Conservation (phyloP, 2,888 invertebrate genomes). For the Criorhina ranunculi region DNA sequence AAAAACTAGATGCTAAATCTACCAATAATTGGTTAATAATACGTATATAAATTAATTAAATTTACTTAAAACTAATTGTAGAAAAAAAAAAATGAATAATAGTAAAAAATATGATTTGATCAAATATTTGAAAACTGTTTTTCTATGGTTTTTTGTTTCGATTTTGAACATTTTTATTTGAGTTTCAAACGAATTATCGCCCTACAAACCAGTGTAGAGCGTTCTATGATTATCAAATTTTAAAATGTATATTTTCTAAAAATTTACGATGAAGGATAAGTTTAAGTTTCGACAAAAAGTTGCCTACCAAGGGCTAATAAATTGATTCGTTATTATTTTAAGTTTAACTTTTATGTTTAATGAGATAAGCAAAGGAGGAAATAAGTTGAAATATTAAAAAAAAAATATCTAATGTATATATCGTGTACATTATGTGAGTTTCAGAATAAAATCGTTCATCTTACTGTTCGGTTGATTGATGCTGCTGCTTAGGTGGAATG, state of each 20-base stretch:
- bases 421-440: slow-evolving; percentile 43
- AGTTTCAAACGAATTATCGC: slow-evolving; percentile 7
- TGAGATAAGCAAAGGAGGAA: slow-evolving; percentile 23
- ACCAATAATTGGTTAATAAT: slow-evolving; percentile 36
- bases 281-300: slow-evolving; percentile 12
- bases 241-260: slow-evolving; percentile 59
- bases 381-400: slow-evolving; percentile 6
- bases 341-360: slow-evolving; percentile 20
- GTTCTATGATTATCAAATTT: slow-evolving; percentile 11
- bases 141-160: not conserved
- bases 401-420: slow-evolving; percentile 41
- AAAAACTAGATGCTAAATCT: slow-evolving; percentile 55
- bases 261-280: slow-evolving; percentile 7
- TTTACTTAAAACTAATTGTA: slow-evolving; percentile 59
- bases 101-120: slow-evolving; percentile 53
- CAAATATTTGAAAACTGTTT: slow-evolving; percentile 51
- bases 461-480: slow-evolving; percentile 56
- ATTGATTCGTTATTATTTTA: slow-evolving; percentile 4
- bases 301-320: slow-evolving; percentile 20
- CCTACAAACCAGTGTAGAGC: slow-evolving; percentile 52
- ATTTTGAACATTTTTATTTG: not conserved
- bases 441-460: slow-evolving; percentile 11
- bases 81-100: slow-evolving; percentile 29
- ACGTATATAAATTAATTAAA: slow-evolving; percentile 60
- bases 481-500: slow-evolving; percentile 41